A percentile compares a stretch with the other conserved stretches of the same genome.
Evolutionary conservation across 2,113 vertebrate genomes (phyloP).

Genomic region (Oreotrochilus melanogaster): DNA sequence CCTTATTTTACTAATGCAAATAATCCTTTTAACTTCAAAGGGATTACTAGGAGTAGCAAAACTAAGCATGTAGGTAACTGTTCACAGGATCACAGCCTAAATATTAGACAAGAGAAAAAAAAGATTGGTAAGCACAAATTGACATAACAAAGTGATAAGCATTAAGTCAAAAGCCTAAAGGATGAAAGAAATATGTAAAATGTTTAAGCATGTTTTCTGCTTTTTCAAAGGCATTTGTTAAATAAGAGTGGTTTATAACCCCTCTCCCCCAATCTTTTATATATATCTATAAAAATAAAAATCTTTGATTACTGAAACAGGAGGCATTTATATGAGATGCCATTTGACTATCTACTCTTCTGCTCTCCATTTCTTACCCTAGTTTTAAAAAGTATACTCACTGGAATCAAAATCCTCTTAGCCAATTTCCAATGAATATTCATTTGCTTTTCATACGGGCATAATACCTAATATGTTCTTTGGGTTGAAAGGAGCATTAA

Average conservation of each 20-base stretch:
- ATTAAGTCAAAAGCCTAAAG: not conserved
- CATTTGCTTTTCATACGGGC: not conserved
- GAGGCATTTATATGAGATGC: not conserved
- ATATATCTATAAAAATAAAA: not conserved
- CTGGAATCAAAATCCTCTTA: not conserved
- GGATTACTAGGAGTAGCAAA: constrained; percentile 44
- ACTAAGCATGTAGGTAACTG: constrained; percentile 36
- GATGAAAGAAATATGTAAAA: constrained; percentile 49
- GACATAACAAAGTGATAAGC: constrained; percentile 51
- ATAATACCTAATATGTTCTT: not conserved
- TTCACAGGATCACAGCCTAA: constrained; percentile 28
- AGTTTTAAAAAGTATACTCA: not conserved
- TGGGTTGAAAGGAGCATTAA: not conserved
- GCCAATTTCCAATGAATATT: not conserved
- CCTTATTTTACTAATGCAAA: constrained; percentile 57
- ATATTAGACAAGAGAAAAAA: not conserved
- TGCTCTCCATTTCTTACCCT: not conserved
- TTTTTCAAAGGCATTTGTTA: constrained; percentile 21
- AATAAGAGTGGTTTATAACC: not conserved
- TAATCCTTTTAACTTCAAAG: constrained; percentile 72
- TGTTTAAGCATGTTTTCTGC: constrained; percentile 56
- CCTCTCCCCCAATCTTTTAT: not conserved
- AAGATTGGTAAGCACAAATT: constrained; percentile 37
- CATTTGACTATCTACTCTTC: not conserved
- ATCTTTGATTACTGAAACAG: not conserved